phyloP scores from a whole-genome alignment of 2,113 vertebrate species.

The Camarhynchus parvulus region DNA sequence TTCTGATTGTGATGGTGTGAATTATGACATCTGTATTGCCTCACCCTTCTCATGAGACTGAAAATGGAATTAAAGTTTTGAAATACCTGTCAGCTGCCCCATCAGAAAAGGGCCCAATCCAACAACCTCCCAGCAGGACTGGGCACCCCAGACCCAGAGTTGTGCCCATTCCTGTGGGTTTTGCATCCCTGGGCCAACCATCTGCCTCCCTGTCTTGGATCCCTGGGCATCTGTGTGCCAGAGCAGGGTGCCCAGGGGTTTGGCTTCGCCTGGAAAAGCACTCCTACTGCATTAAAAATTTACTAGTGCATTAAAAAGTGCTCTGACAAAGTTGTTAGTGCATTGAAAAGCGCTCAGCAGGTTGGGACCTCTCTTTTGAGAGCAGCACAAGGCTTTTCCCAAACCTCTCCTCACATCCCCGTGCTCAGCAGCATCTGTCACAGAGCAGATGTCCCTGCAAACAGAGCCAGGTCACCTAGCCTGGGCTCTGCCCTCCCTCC shows the following conservation, averaged over 20 bases:
- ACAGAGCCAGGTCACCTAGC: background rate
- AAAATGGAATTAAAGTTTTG: background rate
- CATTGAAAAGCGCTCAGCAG: background rate
- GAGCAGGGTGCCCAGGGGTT: background rate
- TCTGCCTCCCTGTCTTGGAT: background rate
- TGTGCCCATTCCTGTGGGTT: rapidly evolving
- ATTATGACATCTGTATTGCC: background rate
- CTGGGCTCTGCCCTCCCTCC: background rate
- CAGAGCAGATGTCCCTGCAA: background rate
- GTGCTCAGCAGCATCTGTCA: background rate
- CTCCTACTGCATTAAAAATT: background rate
- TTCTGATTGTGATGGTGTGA: background rate
- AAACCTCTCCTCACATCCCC: background rate
- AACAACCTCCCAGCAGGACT: background rate
- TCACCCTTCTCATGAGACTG: background rate
- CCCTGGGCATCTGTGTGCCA: background rate
- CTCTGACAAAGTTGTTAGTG: background rate
- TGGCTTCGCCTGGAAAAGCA: background rate
- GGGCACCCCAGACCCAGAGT: background rate
- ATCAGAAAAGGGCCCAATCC: background rate
- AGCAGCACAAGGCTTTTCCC: background rate
- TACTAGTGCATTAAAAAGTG: background rate
- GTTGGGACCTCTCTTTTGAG: background rate
- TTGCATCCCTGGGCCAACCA: background rate
- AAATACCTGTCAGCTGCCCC: background rate